Evolutionary conservation across 2,113 vertebrate species (phyloP).

Genomic region (Melanerpes formicivorus): DNA sequence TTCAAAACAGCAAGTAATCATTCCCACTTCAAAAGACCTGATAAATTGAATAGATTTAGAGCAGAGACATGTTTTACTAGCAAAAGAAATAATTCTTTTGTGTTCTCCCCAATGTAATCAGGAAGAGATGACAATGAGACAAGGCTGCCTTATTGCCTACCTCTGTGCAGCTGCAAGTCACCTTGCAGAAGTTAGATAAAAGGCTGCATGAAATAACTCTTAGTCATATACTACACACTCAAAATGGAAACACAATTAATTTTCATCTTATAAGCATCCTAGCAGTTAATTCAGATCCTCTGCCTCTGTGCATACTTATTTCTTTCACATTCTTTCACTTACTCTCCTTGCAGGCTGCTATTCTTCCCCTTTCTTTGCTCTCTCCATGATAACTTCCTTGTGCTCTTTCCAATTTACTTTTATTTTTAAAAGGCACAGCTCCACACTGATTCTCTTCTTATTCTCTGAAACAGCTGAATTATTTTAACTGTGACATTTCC

Average conservation of each 20-base stretch:
- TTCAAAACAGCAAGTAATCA: neutral
- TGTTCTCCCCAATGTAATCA: neutral
- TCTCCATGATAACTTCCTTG: neutral
- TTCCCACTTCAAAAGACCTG: neutral
- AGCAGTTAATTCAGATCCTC: neutral
- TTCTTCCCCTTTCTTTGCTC: neutral
- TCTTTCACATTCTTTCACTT: neutral
- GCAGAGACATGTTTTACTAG: neutral
- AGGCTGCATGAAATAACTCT: neutral
- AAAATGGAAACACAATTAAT: neutral
- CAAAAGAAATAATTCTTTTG: neutral
- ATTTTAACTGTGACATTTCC: neutral
- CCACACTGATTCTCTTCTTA: neutral
- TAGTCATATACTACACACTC: neutral
- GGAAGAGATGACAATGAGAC: neutral
- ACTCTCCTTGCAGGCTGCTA: neutral
- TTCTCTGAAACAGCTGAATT: neutral
- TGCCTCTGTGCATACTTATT: neutral
- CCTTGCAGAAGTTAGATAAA: neutral
- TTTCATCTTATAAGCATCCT: constrained; percentile 11
- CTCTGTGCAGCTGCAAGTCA: neutral
- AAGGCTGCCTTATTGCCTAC: neutral
- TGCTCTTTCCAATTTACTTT: neutral
- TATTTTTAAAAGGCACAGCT: neutral
- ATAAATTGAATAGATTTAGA: neutral